Base-by-base conservation (phyloP, 2,113 vertebrate genomes). In the Vidua macroura region DNA sequence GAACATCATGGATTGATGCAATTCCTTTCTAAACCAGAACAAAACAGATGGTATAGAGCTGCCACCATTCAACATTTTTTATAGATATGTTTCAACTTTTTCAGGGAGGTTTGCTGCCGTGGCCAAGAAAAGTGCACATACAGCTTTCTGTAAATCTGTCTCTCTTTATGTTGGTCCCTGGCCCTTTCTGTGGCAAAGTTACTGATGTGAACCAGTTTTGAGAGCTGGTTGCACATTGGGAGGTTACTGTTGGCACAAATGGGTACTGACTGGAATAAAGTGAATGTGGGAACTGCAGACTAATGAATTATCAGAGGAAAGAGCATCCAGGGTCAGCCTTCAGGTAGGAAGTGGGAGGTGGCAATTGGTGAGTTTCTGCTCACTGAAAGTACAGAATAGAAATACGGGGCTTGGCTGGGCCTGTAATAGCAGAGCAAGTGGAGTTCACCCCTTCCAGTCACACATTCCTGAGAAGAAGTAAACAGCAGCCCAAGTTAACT, bases 41-140 rank as follows among this genome's bases (percentile, higher is more conserved):
- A 92, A 86, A 91, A 81, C 85, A 97, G 88, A 96, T 86, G 90
- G 73, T 70, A 60, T 44, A 83, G 46, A 94, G 68, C 39, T 95
- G 66, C 81, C 51, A 85, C 77, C 52, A 66, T 90, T 92, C 67
- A 86, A 43, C 55, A 48, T 56, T 90, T 92, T 93, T 89, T 89
- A 73, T 52, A 92, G 72, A 58, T 43, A 30, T 25, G 8, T 94
- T 89, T 89, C 69, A 86, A 24, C 49, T 83, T 91, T 66, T 86
- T 73, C 59, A 88, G 13, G 44, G 58, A 68, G 43, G 15, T 79
- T 83, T 86, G 31, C 79, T 86, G 53, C n/a, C 23, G 10, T n/a
- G 52, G 69, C 48, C 51, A 90, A 92, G 68, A 91, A 94, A 89
- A 94, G 48, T 23, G 17, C 44, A 59, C 9, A 46, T 62, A 59